A percentile compares a stretch with the other conserved stretches of the same genome.
Evolutionary conservation across 2,113 vertebrate species (phyloP).

Genomic region (Oryzias javanicus): DNA sequence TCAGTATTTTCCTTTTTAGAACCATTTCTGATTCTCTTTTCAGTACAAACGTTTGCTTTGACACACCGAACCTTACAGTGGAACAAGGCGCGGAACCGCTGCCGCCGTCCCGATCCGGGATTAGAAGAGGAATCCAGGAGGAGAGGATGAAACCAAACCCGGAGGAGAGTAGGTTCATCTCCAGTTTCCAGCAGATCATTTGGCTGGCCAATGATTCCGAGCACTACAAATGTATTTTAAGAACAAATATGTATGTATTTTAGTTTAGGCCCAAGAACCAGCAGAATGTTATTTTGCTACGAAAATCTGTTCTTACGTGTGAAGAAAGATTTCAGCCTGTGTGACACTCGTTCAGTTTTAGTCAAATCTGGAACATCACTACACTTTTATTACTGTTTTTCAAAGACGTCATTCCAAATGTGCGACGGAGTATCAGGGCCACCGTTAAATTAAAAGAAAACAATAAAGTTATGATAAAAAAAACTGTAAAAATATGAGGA

Average conservation of each 20-base stretch:
- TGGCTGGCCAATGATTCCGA: slow-evolving; percentile 62
- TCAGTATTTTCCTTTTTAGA: slow-evolving; percentile 82
- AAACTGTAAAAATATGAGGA: too few relatives aligned
- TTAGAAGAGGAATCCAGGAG: background rate
- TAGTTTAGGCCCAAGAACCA: slow-evolving; percentile 18
- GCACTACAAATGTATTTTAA: background rate
- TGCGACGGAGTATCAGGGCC: too few relatives aligned
- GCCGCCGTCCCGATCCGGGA: slow-evolving; percentile 17
- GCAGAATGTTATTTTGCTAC: slow-evolving; percentile 7
- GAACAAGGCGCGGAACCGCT: slow-evolving; percentile 33
- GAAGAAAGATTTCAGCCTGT: slow-evolving; percentile 3
- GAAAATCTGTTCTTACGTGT: background rate
- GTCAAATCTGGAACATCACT: background rate
- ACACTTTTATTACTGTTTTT: background rate
- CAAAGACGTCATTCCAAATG: too few relatives aligned
- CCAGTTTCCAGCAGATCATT: slow-evolving; percentile 36
- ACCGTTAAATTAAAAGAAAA: too few relatives aligned
- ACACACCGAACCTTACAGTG: slow-evolving; percentile 55
- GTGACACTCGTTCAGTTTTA: background rate
- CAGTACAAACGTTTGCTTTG: slow-evolving; percentile 33
- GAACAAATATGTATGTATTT: background rate
- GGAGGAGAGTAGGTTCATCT: background rate
- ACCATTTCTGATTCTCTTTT: slow-evolving; percentile 22
- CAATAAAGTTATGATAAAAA: too few relatives aligned
- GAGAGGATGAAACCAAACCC: background rate